Evolutionary conservation across 92 coral and sea anemone species (phyloP).

Genomic region (Anthopleura xanthogrammica): DNA sequence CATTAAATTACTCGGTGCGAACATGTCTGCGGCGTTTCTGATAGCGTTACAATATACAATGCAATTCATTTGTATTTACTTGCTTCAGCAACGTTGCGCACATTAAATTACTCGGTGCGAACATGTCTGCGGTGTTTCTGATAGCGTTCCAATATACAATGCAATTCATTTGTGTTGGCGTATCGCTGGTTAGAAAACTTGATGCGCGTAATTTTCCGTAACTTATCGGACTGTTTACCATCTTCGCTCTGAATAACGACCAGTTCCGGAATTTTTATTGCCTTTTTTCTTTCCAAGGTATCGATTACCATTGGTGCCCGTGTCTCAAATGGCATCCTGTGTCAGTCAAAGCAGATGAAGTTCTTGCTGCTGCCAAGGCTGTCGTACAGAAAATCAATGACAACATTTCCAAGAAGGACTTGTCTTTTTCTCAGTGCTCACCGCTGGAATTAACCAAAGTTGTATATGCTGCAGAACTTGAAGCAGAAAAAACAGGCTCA

Average conservation of each 20-base stretch:
- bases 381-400: constrained; percentile 65
- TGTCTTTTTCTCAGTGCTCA: constrained; percentile 45
- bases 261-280: not conserved
- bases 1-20: too few species aligned
- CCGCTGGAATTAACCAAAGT: constrained; percentile 53
- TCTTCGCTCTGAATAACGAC: not conserved
- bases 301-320: constrained; percentile 79
- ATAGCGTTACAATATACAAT: too few species aligned
- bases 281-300: constrained; percentile 40
- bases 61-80: too few species aligned
- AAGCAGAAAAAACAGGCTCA: constrained; percentile 29
- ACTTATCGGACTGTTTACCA: not conserved
- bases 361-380: constrained; percentile 54
- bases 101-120: too few species aligned
- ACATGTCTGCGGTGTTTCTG: too few species aligned
- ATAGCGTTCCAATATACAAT: too few species aligned
- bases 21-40: too few species aligned
- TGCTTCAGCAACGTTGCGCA: too few species aligned
- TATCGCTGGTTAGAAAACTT: too few species aligned
- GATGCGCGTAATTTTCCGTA: not conserved
- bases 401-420: constrained; percentile 38
- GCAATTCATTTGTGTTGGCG: too few species aligned
- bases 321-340: constrained; percentile 64
- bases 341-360: constrained; percentile 29
- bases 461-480: constrained; percentile 57